phyloP scores from a whole-genome alignment of 2,797 vertebrate species.

The Protonibea diacanthus region DNA sequence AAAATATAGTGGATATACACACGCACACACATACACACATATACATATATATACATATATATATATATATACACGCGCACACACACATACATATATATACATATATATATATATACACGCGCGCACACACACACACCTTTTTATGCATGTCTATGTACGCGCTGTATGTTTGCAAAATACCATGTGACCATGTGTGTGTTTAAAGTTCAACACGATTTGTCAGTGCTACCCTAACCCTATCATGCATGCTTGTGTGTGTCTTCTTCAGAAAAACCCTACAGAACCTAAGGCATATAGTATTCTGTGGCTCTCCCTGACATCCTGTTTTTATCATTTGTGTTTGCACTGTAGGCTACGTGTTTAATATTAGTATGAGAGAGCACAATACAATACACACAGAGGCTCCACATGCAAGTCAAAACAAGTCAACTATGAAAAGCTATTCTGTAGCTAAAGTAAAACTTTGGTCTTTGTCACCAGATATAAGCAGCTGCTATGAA shows the following conservation, averaged over 20 bases:
- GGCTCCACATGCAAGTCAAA: background rate
- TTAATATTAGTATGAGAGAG: constrained; percentile 5
- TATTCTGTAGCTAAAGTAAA: background rate
- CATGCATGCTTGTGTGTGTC: background rate
- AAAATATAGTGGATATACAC: background rate
- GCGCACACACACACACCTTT: background rate
- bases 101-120: too few relatives aligned
- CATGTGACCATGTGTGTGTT: background rate
- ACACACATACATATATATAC: too few relatives aligned
- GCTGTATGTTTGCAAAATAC: background rate
- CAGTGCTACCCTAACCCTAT: background rate
- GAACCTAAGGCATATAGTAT: background rate
- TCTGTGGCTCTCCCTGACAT: background rate
- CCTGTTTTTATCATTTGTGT: background rate
- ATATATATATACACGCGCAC: too few relatives aligned
- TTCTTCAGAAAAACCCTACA: background rate
- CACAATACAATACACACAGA: background rate
- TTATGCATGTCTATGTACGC: background rate
- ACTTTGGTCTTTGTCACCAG: background rate
- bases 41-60: too few relatives aligned
- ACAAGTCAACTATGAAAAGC: background rate
- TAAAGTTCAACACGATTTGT: constrained; percentile 11
- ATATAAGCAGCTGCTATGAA: background rate
- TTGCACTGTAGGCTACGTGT: background rate
- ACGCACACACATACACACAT: too few relatives aligned